Evolutionary conservation across 2,888 invertebrate species (phyloP), one percentile per base, ranked within the genome.

Genomic region (Sclerodermus sp.): DNA sequence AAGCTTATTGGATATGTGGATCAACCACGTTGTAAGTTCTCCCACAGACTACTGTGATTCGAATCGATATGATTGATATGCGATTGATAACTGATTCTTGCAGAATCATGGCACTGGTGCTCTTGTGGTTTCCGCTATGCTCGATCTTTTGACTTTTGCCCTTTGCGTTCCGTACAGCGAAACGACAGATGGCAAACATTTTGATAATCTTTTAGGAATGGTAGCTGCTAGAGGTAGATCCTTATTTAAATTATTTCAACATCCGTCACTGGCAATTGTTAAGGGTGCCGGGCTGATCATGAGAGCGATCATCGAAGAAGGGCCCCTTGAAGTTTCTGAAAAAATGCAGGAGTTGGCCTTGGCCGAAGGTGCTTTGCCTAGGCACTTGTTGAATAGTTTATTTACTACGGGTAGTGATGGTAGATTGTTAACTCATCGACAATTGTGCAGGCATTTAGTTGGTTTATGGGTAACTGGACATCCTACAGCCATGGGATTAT

Each of bases 91-190:
- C n/a, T n/a, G 3, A 4, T 34, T 9, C 16, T 49, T 78, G 12
- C 79, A 96, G 95, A 86, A 86, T 50, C 90, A 91, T 56, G 93
- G 93, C 45, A 96, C 95, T 47, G 98, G 98, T 2, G 97, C 98
- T 40, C 80, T 99, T 42, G 93, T 99, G 12, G 92, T 99, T 57
- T 91, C 96, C 29, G 93, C 96, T 58, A 96, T 99, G 96, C 82
- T 99, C 75, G 99, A 99, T 80, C 94, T 99, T 75, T 82, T 99
- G 57, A 99, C 98, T 34, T 99, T 97, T 81, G 91, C 96, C 2
- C 83, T 99, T 37, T 99, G 99, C 81, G 95, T 97, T 57, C 99
- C 99, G 3, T 99, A 98, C 81, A 95, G 96, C 73, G 99, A 99
- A 81, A 99, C 99, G 3, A 99, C 99, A 0, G 96, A 97, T 73